A percentile compares a stretch with the other conserved stretches of the same genome.
Conservation (phyloP, 2,113 vertebrate species). For the Oxyura jamaicensis region DNA sequence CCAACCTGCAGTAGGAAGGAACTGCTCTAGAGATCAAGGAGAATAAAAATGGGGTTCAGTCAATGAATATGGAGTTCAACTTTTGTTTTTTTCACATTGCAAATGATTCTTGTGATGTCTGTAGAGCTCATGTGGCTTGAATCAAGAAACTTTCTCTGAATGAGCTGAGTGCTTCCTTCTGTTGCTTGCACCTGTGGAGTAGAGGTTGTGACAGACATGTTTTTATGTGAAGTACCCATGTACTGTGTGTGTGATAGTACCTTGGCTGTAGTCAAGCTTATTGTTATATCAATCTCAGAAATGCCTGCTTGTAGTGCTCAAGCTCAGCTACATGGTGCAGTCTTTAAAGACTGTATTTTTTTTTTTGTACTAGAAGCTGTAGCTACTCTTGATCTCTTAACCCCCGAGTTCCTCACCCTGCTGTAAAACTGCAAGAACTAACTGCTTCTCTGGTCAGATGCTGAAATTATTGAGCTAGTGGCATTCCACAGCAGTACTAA, state of each 20-base stretch:
- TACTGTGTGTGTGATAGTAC: not conserved
- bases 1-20: not conserved
- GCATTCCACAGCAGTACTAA: slow-evolving; percentile 22
- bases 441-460: slow-evolving; percentile 17
- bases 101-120: slow-evolving; percentile 25
- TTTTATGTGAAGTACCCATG: slow-evolving; percentile 15
- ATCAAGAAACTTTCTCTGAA: slow-evolving; percentile 7
- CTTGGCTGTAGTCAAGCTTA: not conserved
- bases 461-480: slow-evolving; percentile 34
- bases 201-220: slow-evolving; percentile 10
- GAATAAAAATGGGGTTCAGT: not conserved
- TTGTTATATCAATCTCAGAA: slow-evolving; percentile 18
- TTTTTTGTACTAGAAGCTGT: slow-evolving; percentile 22
- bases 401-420: slow-evolving; percentile 27
- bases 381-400: slow-evolving; percentile 50
- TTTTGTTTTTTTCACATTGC: not conserved
- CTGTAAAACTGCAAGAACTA: slow-evolving; percentile 44
- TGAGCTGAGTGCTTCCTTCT: slow-evolving; percentile 12
- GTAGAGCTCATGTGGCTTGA: slow-evolving; percentile 8
- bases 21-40: not conserved
- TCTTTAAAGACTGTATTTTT: slow-evolving; percentile 10
- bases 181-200: slow-evolving; percentile 8
- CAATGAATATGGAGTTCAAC: not conserved
- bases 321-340: not conserved
- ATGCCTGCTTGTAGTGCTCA: not conserved